phyloP scores from a whole-genome alignment of 2,797 vertebrate species.

The Chelonia mydas region DNA sequence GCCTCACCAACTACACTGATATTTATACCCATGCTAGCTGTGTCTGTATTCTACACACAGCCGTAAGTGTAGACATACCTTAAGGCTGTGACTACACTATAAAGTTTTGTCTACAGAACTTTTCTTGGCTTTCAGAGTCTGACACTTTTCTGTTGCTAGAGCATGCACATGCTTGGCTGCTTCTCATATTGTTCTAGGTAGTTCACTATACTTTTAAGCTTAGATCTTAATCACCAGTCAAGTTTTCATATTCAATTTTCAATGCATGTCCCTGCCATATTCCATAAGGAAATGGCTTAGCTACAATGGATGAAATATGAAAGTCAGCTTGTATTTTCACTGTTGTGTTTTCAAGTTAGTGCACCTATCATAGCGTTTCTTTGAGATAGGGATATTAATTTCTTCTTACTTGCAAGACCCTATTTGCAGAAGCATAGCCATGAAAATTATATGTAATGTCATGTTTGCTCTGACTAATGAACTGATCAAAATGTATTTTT shows the following conservation, averaged over 20 bases:
- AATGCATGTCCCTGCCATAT: background rate
- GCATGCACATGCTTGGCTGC: background rate
- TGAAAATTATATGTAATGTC: background rate
- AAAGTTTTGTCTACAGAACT: background rate
- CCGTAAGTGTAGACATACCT: background rate
- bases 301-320: background rate
- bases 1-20: too few relatives aligned
- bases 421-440: background rate
- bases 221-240: background rate
- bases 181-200: background rate
- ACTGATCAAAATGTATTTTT: background rate
- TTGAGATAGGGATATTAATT: background rate
- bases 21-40: too few relatives aligned
- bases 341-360: background rate
- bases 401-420: background rate
- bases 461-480: background rate
- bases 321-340: background rate
- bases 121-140: background rate
- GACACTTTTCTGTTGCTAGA: background rate
- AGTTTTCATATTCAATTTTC: background rate
- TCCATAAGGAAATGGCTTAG: background rate
- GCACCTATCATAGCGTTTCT: background rate
- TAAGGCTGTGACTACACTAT: too few relatives aligned
- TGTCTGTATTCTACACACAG: too few relatives aligned
- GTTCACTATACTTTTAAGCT: background rate